phyloP scores from a whole-genome alignment of 2,797 vertebrate genomes.

The Garrulus glandarius region DNA sequence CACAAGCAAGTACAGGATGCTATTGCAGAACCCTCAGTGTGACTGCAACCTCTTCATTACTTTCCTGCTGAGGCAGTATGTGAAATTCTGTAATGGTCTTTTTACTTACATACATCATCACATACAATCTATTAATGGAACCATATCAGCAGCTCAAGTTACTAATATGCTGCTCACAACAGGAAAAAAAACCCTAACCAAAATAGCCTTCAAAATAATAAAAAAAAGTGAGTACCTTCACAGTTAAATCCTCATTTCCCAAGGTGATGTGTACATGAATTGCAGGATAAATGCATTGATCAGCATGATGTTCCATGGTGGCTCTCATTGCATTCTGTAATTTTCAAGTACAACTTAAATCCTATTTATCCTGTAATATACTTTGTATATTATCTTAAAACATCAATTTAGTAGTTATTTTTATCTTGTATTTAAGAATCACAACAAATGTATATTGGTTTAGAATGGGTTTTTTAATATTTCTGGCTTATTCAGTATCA shows the following conservation, averaged over 20 bases:
- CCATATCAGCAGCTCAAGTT: not conserved
- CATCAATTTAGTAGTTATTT: not conserved
- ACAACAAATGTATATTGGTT: not conserved
- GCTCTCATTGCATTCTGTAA: conserved; percentile 96
- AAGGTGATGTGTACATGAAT: conserved; percentile 85
- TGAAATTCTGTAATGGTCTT: not conserved
- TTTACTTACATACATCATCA: not conserved
- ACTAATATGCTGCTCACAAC: not conserved
- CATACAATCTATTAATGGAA: not conserved
- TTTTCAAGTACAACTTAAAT: conserved; percentile 20
- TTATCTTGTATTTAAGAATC: not conserved
- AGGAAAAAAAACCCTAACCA: not conserved
- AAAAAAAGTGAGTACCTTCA: conserved; percentile 81
- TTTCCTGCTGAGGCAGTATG: not conserved
- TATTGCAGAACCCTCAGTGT: not conserved
- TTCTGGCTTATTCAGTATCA: not conserved
- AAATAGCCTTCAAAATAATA: not conserved
- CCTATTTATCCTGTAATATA: not conserved
- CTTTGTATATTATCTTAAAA: not conserved
- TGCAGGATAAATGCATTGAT: conserved; percentile 85
- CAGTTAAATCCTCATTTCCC: conserved; percentile 91
- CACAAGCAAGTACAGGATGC: not conserved
- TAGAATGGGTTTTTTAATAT: not conserved
- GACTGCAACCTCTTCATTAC: not conserved
- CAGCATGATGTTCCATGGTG: conserved; percentile 91